Conservation (phyloP, 2,888 invertebrate species). For the Gymnoscelis rufifasciata region DNA sequence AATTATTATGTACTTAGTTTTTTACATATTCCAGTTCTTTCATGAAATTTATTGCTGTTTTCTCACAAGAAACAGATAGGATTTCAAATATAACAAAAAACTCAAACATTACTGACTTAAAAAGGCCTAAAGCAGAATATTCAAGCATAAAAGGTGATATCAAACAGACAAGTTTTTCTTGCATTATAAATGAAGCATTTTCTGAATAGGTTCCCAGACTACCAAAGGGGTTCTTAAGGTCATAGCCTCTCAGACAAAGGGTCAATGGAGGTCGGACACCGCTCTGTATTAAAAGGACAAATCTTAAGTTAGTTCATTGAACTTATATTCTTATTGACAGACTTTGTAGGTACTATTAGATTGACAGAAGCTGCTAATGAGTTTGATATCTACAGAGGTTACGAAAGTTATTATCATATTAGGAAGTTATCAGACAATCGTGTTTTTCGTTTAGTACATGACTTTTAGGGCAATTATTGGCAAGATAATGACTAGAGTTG, state of each 20-base stretch:
- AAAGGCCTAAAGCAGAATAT: no score
- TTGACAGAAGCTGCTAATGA: not conserved
- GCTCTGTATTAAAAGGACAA: not conserved
- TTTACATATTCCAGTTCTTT: no score
- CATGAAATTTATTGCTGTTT: no score
- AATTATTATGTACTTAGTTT: no score
- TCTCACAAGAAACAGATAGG: no score
- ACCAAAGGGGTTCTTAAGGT: not conserved
- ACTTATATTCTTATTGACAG: not conserved
- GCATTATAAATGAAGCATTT: not conserved
- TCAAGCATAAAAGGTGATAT: no score
- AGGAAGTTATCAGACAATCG: conserved; percentile 14
- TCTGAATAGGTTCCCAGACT: not conserved
- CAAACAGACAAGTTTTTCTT: no score
- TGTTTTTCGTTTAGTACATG: conserved; percentile 20
- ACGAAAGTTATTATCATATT: conserved; percentile 13
- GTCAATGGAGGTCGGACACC: conserved; percentile 16
- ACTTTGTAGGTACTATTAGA: not conserved
- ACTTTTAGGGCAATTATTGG: conserved; percentile 6
- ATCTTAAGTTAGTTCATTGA: conserved; percentile 8
- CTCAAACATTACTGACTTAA: no score
- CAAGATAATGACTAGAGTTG: conserved; percentile 16
- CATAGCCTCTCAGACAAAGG: conserved; percentile 4
- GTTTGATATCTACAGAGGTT: not conserved
- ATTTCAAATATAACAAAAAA: no score